Percentiles rank a stretch among this genome's conserved stretches.
These are phyloP conservation scores for Sebastes vulpes DNA, from an alignment of 2,797 vertebrate species.

Conservation along the genomic window DNA sequence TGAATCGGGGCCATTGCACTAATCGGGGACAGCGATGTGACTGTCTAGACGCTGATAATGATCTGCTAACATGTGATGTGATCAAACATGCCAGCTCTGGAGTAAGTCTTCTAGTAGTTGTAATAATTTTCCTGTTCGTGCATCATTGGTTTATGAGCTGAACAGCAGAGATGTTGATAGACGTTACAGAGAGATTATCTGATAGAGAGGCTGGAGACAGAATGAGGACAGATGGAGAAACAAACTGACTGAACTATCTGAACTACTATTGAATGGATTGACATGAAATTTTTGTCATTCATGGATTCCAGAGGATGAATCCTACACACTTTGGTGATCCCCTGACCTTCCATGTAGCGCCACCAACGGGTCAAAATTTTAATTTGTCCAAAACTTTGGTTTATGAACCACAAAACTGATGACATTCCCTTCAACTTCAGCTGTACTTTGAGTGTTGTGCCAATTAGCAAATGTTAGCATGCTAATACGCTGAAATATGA, in stretches of 20 bases:
- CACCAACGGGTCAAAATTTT: background rate
- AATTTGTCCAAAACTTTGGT: background rate
- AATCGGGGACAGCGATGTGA: slow-evolving; percentile 42
- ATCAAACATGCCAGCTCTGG: slow-evolving; percentile 31
- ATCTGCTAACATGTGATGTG: slow-evolving; percentile 61
- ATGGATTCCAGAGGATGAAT: background rate
- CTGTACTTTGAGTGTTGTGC: background rate
- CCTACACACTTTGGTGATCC: background rate
- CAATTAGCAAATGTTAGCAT: background rate
- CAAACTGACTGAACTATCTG: background rate
- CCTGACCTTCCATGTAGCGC: background rate
- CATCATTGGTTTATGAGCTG: background rate
- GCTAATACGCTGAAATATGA: background rate
- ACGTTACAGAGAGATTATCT: background rate
- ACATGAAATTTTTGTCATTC: background rate
- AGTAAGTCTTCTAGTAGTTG: background rate
- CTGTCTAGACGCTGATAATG: slow-evolving; percentile 78
- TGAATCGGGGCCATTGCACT: slow-evolving; percentile 46
- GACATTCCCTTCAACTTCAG: background rate
- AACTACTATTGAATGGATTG: background rate
- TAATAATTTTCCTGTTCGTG: slow-evolving; percentile 12
- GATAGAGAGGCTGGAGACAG: background rate
- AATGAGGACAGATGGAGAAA: background rate
- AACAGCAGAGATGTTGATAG: background rate
- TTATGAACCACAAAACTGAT: background rate